Base-by-base conservation (phyloP, 2,888 invertebrate species). In the Atrina japonica region DNA sequence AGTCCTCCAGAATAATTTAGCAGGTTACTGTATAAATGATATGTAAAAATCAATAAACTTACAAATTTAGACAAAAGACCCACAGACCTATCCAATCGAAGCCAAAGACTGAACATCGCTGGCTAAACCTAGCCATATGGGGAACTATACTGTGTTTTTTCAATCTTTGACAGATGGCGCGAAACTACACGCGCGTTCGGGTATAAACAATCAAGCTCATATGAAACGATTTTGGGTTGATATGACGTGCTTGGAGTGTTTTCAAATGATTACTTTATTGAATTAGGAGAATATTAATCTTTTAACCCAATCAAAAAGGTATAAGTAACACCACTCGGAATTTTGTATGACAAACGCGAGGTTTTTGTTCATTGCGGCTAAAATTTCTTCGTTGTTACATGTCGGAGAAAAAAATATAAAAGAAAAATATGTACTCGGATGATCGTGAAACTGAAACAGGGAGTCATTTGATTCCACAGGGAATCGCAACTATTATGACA, bases 121-220 rank as follows among this genome's bases (percentile, higher is more conserved):
- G 11, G 11, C 35, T 35, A 35, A 35, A 35, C 35, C 35, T 35
- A 11, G 35, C 35, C 35, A 35, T 35, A 35, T 35, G 35, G 35
- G 11, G 6, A 11, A 35, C 35, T 35, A 35, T 35, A 35, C 35
- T 35, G 6, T n/a, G n/a, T 5, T 35, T 35, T 35, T 35, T 11
- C 35, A 35, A 35, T 35, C 29, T 18, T 30, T 41, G 65, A 65
- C 65, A 65, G 65, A 65, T 65, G 65, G 65, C 65, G 65, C 43
- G 56, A 67, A 53, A 60, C 60, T 60, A 40, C 60, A 60, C 55
- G 61, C 60, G 35, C 35, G 35, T 11, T 35, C 35, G 35, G 55
- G 40, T 40, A 55, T 55, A 55, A 55, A 55, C 55, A 55, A 55
- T 55, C 40, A 40, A 55, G 40, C 29, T 35, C 30, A 30, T 55